Conservation (phyloP, 1,140 invertebrate species). For the Drosophila insularis region DNA sequence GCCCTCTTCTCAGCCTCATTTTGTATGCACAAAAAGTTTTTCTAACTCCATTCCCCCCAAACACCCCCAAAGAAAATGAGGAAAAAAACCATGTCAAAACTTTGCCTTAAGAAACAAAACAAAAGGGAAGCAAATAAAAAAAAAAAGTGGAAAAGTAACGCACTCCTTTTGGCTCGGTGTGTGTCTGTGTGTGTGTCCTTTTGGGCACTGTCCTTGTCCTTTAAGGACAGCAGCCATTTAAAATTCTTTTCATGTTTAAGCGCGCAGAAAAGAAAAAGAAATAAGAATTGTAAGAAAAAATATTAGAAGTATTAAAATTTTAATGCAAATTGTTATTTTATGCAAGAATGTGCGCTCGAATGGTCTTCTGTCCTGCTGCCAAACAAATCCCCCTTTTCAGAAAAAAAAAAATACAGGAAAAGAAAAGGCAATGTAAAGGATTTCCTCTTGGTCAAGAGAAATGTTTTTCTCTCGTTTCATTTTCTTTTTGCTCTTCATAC, state of each 20-base stretch:
- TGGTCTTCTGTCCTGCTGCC: constrained; percentile 25
- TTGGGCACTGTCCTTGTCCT: background rate
- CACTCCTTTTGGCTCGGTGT: constrained; percentile 6
- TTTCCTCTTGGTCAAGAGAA: constrained; percentile 52
- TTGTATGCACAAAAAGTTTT: constrained; percentile 54
- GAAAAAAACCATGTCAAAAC: constrained; percentile 43
- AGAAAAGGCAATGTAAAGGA: constrained; percentile 71
- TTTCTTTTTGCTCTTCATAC: constrained; percentile 26
- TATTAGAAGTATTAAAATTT: constrained; percentile 77
- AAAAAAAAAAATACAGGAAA: background rate
- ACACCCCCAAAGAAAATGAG: constrained; percentile 12
- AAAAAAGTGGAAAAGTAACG: constrained; percentile 12
- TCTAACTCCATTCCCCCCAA: background rate
- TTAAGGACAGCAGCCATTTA: constrained; percentile 50
- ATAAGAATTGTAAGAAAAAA: constrained; percentile 63
- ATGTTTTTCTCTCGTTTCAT: constrained; percentile 52
- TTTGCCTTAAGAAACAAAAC: constrained; percentile 46
- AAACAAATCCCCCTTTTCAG: constrained; percentile 60
- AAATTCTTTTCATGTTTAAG: constrained; percentile 75
- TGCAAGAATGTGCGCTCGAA: constrained; percentile 66
- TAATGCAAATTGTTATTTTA: constrained; percentile 81
- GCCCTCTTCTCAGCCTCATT: constrained; percentile 31
- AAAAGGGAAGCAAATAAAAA: constrained; percentile 8
- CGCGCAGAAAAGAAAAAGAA: constrained; percentile 47
- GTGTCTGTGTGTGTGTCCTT: background rate